Evolutionary conservation across 2,797 vertebrate species (phyloP), one percentile per base, ranked within the genome.

Genomic region (Sebastes baramenuke): DNA sequence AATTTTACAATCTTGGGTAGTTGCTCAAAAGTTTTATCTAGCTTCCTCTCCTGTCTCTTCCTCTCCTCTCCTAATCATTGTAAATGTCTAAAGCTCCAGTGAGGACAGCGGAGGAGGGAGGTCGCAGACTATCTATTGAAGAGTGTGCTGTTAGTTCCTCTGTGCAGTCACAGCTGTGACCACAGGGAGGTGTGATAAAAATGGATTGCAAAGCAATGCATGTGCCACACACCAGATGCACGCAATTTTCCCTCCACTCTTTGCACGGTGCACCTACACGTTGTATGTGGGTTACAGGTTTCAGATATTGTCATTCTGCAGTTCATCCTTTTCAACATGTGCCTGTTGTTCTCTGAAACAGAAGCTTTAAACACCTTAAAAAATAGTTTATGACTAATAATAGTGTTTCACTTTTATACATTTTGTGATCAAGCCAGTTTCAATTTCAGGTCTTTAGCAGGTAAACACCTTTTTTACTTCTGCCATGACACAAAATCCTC

Each of bases 121-220:
- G 67, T 12, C 16, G 6, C 25, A 74, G 52, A 72, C 12, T 12
- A 16, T 30, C 34, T 16, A 38, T 14, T 71, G n/a, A 74, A 60
- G 73, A 27, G 8, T 74, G 18, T 4, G 55, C 67, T 18, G 25
- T 46, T 30, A 73, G 76, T 84, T 89, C 80, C 83, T 83, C 79
- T 83, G 58, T 83, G 81, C 83, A 86, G 82, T 91, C 85, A 83
- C 92, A 93, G 88, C 91, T 93, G 92, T 81, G 86, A 94, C 91
- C 89, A 92, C 88, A 90, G 69, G 84, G 87, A 85, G 84, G 81
- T 83, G 87, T 89, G 83, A 87, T 80, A 80, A 87, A 93, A 89
- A 91, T 81, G 88, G 72, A 87, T 85, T 49, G 55, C 71, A 80
- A 10, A 70, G 20, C 1, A 8, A 78, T 68, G 73, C 67, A 24